phyloP scores from a whole-genome alignment of 1,140 invertebrate genomes.

The Drosophila baimaii region DNA sequence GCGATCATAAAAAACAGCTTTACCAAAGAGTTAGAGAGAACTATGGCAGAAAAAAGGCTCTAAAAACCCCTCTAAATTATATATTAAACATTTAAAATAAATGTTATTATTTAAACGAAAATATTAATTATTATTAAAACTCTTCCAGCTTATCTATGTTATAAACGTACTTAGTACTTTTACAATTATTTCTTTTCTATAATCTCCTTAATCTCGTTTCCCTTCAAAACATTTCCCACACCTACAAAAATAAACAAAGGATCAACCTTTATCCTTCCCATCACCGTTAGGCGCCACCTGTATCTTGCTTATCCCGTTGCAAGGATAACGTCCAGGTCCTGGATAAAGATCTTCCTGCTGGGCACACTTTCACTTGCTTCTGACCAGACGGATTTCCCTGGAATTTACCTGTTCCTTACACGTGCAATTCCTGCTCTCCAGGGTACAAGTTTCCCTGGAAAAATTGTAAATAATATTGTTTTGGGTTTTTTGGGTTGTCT shows the following conservation, averaged over 20 bases:
- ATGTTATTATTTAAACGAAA: too few relatives aligned
- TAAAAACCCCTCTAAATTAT: too few relatives aligned
- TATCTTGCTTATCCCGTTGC: constrained; percentile 17
- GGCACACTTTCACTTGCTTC: constrained; percentile 66
- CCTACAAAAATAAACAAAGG: constrained; percentile 9
- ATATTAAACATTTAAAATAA: too few relatives aligned
- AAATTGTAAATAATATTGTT: constrained; percentile 55
- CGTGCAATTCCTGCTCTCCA: constrained; percentile 44
- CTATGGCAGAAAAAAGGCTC: too few relatives aligned
- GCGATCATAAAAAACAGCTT: too few relatives aligned
- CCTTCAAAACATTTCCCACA: constrained; percentile 10
- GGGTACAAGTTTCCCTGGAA: constrained; percentile 42
- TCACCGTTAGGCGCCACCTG: constrained; percentile 49
- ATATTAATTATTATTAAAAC: too few relatives aligned
- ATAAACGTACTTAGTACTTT: too few relatives aligned
- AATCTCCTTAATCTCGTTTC: not conserved
- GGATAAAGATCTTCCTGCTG: constrained; percentile 40
- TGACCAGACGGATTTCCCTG: constrained; percentile 29
- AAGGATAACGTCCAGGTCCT: constrained; percentile 19
- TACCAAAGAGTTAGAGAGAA: too few relatives aligned
- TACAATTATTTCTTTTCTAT: too few relatives aligned
- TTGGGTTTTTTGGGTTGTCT: constrained; percentile 7
- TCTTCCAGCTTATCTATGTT: too few relatives aligned
- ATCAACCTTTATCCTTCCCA: constrained; percentile 12
- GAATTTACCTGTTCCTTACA: constrained; percentile 59